Base-by-base conservation (phyloP, 2,888 invertebrate species). In the Tinea trinotella region DNA sequence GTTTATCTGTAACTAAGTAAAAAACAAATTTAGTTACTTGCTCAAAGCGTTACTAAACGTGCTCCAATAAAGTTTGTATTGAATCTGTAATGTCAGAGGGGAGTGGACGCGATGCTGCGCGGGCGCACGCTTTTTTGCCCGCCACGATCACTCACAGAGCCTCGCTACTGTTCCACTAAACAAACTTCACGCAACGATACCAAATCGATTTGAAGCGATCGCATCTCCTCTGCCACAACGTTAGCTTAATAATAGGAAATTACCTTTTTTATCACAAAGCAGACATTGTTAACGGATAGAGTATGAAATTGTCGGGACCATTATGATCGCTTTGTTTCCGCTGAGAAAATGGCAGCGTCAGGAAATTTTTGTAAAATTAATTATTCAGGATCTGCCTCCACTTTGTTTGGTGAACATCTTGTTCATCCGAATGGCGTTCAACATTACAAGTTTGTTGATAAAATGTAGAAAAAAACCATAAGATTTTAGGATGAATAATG, bases 341-440 rank as follows among this genome's bases (percentile, higher is more conserved):
- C 69, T 68, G 65, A 70, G 62, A 66, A 70, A 65, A 68, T 61
- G 17, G 35, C 18, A 17, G 36, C 35, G 22, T 61, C 64, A 62
- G 62, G 62, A 72, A 54, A 76, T 75, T 66, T n/a, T 30, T 30
- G 70, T 72, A 66, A 77, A 76, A 74, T 68, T 74, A 64, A 74
- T 76, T 76, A 76, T 68, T 58, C 64, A 60, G 54, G 74, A 82
- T 83, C 65, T 59, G 9, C 82, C 79, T 80, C 75, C 74, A 75
- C 81, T 71, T 84, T 80, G 81, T 83, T 80, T 77, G 68, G 64
- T 64, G 71, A 73, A 85, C 82, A 83, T 83, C 84, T 84, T 83
- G 83, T 81, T 85, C 70, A 69, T 59, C 62, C 30, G 35, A 62
- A 78, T 73, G 71, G 67, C 74, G 30, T 30, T n/a, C 9, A 30